phyloP scores from a whole-genome alignment of 2,113 vertebrate species.

The Platysteira castanea region DNA sequence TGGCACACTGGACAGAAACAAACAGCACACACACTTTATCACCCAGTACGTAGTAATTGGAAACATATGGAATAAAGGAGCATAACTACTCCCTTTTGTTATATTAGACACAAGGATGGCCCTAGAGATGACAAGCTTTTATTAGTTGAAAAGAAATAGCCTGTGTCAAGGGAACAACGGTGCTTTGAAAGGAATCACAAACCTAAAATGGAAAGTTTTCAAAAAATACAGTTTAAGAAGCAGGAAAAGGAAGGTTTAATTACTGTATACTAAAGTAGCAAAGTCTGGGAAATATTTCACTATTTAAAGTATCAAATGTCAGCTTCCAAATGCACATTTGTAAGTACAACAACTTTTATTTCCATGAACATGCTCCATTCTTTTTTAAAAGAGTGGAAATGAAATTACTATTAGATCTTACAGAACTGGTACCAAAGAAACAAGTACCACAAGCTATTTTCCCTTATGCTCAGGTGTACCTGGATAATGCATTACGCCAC shows the following conservation, averaged over 20 bases:
- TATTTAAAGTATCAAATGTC: neutral
- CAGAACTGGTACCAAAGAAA: neutral
- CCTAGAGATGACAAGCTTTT: neutral
- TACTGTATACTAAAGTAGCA: neutral
- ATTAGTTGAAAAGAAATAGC: neutral
- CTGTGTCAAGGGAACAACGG: neutral
- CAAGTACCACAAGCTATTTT: neutral
- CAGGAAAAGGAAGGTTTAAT: neutral
- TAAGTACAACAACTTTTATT: neutral
- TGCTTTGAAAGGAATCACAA: neutral
- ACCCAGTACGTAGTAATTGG: neutral
- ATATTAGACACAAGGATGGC: neutral
- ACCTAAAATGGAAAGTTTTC: neutral
- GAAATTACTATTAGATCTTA: neutral
- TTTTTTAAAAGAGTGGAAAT: neutral
- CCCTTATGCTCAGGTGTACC: neutral
- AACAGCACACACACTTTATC: neutral
- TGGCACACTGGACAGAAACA: neutral
- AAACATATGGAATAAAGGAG: neutral
- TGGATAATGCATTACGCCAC: neutral
- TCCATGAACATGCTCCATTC: fast-evolving
- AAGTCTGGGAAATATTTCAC: neutral
- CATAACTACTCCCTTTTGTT: neutral
- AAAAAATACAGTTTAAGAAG: neutral
- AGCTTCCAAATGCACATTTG: neutral